These are phyloP conservation scores for Choloepus hoffmanni DNA, from an alignment of 2,113 vertebrate genomes.

Conservation along the genomic window DNA sequence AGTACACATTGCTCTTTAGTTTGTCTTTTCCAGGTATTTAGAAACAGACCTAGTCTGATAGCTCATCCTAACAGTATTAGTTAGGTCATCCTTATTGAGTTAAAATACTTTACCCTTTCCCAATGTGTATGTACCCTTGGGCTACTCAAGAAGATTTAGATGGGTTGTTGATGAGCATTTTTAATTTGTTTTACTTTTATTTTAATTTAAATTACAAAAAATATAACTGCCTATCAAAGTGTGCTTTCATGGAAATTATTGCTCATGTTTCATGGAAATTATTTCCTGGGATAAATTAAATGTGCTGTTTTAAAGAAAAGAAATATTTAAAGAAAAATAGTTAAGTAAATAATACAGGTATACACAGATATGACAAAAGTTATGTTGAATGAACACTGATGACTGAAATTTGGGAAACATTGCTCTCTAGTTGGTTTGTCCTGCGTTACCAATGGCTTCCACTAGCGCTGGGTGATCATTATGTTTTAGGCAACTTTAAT, in stretches of 20 bases:
- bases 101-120: not conserved
- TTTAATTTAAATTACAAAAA: not conserved
- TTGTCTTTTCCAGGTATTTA: not conserved
- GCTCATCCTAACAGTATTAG: not conserved
- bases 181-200: not conserved
- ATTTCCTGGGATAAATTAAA: not conserved
- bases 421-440: not conserved
- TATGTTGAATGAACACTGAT: fast-evolving
- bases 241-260: not conserved
- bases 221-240: not conserved
- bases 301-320: not conserved
- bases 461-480: not conserved
- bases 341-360: not conserved
- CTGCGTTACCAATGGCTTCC: fast-evolving
- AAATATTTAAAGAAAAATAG: not conserved
- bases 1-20: not conserved
- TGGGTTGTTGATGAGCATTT: not conserved
- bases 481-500: not conserved
- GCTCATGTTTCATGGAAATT: no score
- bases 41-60: not conserved
- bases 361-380: not conserved
- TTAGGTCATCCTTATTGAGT: no score
- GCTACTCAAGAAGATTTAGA: not conserved
- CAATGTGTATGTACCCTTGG: not conserved
- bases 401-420: not conserved